Base-by-base conservation (phyloP, 1,140 invertebrate species). In the Lordiphosa collinella region DNA sequence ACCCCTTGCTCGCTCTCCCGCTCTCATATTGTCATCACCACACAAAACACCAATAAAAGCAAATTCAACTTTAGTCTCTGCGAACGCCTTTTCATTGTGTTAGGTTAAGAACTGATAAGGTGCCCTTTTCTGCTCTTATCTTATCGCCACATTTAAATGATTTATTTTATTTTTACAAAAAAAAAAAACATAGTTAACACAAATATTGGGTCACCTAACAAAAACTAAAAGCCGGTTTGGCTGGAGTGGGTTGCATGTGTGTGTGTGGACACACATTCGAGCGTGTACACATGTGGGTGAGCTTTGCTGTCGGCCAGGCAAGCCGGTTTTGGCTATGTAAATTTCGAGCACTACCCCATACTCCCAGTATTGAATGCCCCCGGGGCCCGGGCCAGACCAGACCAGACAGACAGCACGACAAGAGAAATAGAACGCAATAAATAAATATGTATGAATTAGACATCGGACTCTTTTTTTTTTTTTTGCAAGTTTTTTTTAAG, bases 251-350 rank as follows among this genome's bases (percentile, higher is more conserved):
- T 22, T 65, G 40, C 65, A 55, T 54, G 34, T 47, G 25, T 36
- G 44, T 58, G 44, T 62, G 22, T 12, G 18, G 25, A 34, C 29
- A 32, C 7, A 29, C 47, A 36, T 36, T 37, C 51, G 44, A 34
- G 64, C 53, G 14, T 65, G 63, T 69, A 63, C 25, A 29, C 84
- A 82, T 82, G 76, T 82, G 76, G 76, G 76, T 80, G 76, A 80
- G 78, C 54, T 64, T 60, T 53, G 61, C 46, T 13, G 22, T 32
- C 37, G 31, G 16, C 13, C 14, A 46, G 59, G 58, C 50, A 68
- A 82, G 73, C 75, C 76, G 75, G 76, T 75, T 65, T 48, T 55
- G 63, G 53, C 70, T 70, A 70, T 76, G 72, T 76, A 76, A 76
- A 75, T 75, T 75, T 53, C 44, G n/a, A 35, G 50, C 25, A 29